These are phyloP conservation scores for Portunus trituberculatus DNA, from an alignment of 1,140 invertebrate species.

Conservation along the genomic window DNA sequence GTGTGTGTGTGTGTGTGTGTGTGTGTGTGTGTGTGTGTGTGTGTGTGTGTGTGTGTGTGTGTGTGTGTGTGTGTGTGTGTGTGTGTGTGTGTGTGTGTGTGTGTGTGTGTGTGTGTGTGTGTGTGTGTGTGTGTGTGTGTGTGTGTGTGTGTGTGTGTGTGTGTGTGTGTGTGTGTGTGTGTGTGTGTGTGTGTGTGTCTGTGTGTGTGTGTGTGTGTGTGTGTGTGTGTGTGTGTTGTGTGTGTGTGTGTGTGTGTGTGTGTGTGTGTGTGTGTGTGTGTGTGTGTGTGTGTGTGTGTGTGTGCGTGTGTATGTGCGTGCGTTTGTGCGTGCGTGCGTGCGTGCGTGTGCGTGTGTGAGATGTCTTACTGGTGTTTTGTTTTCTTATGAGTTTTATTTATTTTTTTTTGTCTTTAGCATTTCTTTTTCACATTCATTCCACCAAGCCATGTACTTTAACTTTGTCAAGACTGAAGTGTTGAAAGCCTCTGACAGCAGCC, in stretches of 20 bases:
- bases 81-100: slow-evolving; percentile 48
- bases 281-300: slow-evolving; percentile 27
- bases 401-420: too few relatives aligned
- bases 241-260: slow-evolving; percentile 50
- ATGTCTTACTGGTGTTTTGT: neutral
- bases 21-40: slow-evolving; percentile 54
- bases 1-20: slow-evolving; percentile 50
- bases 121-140: slow-evolving; percentile 34
- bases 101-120: slow-evolving; percentile 42
- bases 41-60: slow-evolving; percentile 51
- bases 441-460: too few relatives aligned
- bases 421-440: too few relatives aligned
- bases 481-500: too few relatives aligned
- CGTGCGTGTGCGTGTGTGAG: neutral
- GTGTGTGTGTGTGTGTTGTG: slow-evolving; percentile 52
- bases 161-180: slow-evolving; percentile 36
- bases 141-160: slow-evolving; percentile 37
- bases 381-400: neutral
- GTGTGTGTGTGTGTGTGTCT: neutral
- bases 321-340: slow-evolving; percentile 35
- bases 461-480: too few relatives aligned
- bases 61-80: slow-evolving; percentile 54
- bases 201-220: neutral
- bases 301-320: slow-evolving; percentile 28
- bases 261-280: slow-evolving; percentile 48